Evolutionary conservation across 2,888 invertebrate genomes (phyloP), one percentile per base, ranked within the genome.

Genomic region (Luffia ferchaultella): DNA sequence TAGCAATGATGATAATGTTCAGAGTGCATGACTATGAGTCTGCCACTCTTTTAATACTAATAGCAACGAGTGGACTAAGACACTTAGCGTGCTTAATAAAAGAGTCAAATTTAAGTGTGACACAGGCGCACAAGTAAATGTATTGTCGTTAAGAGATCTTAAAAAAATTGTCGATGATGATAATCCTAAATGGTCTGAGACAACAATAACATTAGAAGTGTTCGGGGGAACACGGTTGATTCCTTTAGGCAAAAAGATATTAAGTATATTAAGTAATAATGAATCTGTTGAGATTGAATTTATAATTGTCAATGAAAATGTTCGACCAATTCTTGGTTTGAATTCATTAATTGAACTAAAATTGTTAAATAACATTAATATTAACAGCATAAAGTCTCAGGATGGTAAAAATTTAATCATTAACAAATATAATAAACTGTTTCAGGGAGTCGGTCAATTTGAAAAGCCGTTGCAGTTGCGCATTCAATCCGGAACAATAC

Each of bases 401-500:
- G n/a, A n/a, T n/a, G n/a, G n/a, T n/a, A 45, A 19, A 45, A 17
- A 45, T 5, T 2, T 49, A 43, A 42, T 49, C 19, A 49, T 49
- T 42, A 18, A 49, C 18, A 19, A 20, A 18, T 18, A 49, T 20
- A 5, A 18, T 49, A 43, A 42, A 42, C 42, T 49, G 3, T 49
- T 49, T 49, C 43, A 43, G 43, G 43, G 54, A 16, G 47, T 56
- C 1, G 56, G 52, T 1, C 17, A 56, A 19, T 57, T 57, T 52
- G 16, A 52, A 3, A 46, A 9, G 9, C 50, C 52, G 2, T 20
- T 56, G 16, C n/a, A 55, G 45, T 51, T 57, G 19, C 54, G 19
- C 55, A 47, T 18, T 20, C 47, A 41, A 41, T 41, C 43, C n/a
- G 43, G 43, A 42, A 17, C 17, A 9, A 42, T n/a, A 17, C 43